Conservation (phyloP, 37 sponge, comb jelly and placozoan species). For the Crambe crambe region DNA sequence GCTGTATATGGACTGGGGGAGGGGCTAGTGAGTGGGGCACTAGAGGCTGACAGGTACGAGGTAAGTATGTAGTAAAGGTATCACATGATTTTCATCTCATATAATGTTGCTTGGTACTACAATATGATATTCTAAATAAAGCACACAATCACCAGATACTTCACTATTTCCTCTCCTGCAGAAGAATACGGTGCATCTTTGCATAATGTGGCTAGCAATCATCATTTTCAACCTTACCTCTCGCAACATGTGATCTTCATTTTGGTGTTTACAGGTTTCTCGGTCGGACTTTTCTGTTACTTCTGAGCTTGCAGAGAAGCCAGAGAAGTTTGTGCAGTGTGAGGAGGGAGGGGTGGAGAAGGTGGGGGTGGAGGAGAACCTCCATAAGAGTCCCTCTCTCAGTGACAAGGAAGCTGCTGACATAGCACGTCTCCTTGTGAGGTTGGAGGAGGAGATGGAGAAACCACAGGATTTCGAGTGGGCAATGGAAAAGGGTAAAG, state of each 20-base stretch:
- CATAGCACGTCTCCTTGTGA: slow-evolving; percentile 64
- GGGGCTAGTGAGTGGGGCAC: slow-evolving; percentile 86
- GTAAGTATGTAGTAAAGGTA: slow-evolving; percentile 13
- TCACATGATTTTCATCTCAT: background rate
- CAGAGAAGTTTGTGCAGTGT: slow-evolving; percentile 63
- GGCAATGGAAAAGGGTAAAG: slow-evolving; percentile 66
- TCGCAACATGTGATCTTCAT: too few relatives aligned
- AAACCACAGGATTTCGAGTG: slow-evolving; percentile 89
- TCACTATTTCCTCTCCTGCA: too few relatives aligned
- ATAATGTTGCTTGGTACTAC: too few relatives aligned
- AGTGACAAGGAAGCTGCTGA: slow-evolving; percentile 53
- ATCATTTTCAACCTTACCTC: too few relatives aligned
- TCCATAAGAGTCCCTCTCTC: slow-evolving; percentile 44
- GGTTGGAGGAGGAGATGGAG: slow-evolving; percentile 67
- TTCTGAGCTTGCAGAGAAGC: slow-evolving; percentile 55
- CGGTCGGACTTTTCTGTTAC: slow-evolving; percentile 42
- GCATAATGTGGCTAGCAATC: background rate
- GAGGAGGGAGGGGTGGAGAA: slow-evolving; percentile 60
- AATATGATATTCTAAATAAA: too few relatives aligned
- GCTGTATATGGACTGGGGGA: slow-evolving; percentile 89
- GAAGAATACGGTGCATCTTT: background rate
- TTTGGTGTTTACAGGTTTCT: slow-evolving; percentile 58
- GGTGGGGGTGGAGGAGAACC: slow-evolving; percentile 45
- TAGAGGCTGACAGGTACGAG: slow-evolving; percentile 83
- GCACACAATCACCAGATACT: too few relatives aligned